A percentile compares a stretch with the other conserved stretches of the same genome.
Conservation (phyloP, 1,140 invertebrate species). For the Philaenus spumarius region DNA sequence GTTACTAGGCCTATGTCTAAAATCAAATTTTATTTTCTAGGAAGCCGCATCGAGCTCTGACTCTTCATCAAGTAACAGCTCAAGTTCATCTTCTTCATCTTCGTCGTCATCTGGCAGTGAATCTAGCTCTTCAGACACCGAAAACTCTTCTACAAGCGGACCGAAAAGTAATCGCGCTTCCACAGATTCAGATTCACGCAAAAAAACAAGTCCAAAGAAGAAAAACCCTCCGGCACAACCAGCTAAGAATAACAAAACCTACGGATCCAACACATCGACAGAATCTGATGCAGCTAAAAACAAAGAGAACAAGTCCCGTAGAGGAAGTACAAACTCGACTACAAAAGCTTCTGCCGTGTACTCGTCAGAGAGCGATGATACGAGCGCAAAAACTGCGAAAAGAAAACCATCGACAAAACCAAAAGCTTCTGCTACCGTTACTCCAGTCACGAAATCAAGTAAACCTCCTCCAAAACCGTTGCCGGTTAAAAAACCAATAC, state of each 20-base stretch:
- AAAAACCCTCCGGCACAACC: not conserved
- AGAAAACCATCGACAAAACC: slow-evolving; percentile 46
- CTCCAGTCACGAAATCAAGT: slow-evolving; percentile 28
- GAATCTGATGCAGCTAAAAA: slow-evolving; percentile 18
- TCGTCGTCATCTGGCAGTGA: slow-evolving; percentile 34
- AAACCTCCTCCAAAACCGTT: slow-evolving; percentile 23
- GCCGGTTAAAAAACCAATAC: slow-evolving; percentile 14
- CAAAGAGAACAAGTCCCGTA: slow-evolving; percentile 44
- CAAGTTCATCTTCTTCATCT: slow-evolving; percentile 30
- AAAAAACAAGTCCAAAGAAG: slow-evolving; percentile 28
- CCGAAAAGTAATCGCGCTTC: slow-evolving; percentile 25
- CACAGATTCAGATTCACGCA: slow-evolving; percentile 29
- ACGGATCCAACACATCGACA: not conserved
- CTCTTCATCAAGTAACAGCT: slow-evolving; percentile 33
- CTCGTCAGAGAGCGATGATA: slow-evolving; percentile 35
- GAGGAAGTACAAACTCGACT: slow-evolving; percentile 28
- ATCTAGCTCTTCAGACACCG: slow-evolving; percentile 34
- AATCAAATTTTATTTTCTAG: slow-evolving; percentile 10
- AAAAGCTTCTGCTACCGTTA: slow-evolving; percentile 47
- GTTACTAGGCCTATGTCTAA: too few relatives aligned
- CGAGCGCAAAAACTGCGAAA: slow-evolving; percentile 34
- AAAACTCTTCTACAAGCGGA: slow-evolving; percentile 34
- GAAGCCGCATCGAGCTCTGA: slow-evolving; percentile 27
- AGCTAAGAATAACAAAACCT: slow-evolving; percentile 15
- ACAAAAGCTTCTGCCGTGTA: slow-evolving; percentile 27